Evolutionary conservation across 1,140 invertebrate genomes (phyloP).

Genomic region (Drosophila ambigua): DNA sequence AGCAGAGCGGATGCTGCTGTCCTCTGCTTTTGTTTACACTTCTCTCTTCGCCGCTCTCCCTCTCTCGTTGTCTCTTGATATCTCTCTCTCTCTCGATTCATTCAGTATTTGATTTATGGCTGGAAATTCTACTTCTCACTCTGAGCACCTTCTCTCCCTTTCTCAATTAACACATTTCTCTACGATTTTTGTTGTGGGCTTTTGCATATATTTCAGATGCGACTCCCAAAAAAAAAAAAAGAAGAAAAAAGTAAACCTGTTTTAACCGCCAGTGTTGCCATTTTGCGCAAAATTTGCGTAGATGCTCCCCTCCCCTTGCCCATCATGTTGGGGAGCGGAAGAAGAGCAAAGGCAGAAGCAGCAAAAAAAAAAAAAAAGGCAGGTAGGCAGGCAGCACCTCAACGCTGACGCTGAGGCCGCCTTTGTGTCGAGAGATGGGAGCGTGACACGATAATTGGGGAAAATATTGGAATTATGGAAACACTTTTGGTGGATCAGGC

Average conservation of each 20-base stretch:
- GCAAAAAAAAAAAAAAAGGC: constrained; percentile 16
- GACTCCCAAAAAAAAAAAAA: constrained; percentile 25
- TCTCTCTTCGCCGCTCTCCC: constrained; percentile 25
- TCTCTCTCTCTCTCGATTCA: constrained; percentile 17
- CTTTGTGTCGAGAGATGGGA: constrained; percentile 21
- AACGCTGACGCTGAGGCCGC: constrained; percentile 27
- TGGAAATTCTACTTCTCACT: constrained; percentile 35
- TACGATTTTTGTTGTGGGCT: constrained; percentile 38
- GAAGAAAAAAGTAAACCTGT: constrained; percentile 49
- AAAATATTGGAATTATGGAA: too few relatives aligned
- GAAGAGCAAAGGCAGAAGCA: constrained; percentile 10
- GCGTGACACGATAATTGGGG: too few relatives aligned
- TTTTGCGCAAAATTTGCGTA: constrained; percentile 63
- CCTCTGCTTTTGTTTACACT: constrained; percentile 59
- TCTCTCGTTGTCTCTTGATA: constrained; percentile 1
- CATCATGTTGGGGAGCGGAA: constrained; percentile 11
- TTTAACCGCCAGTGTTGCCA: constrained; percentile 66
- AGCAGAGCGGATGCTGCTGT: constrained; percentile 54
- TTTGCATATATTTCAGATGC: constrained; percentile 35
- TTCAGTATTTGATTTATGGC: constrained; percentile 75
- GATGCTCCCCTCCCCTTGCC: constrained; percentile 13
- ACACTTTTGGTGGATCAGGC: neutral
- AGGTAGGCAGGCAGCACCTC: constrained; percentile 31
- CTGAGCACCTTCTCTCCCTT: constrained; percentile 19
- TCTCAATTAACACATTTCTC: constrained; percentile 63